Evolutionary conservation across 2,888 invertebrate species (phyloP), one percentile per base, ranked within the genome.

Genomic region (Drosophila nigritarsus): DNA sequence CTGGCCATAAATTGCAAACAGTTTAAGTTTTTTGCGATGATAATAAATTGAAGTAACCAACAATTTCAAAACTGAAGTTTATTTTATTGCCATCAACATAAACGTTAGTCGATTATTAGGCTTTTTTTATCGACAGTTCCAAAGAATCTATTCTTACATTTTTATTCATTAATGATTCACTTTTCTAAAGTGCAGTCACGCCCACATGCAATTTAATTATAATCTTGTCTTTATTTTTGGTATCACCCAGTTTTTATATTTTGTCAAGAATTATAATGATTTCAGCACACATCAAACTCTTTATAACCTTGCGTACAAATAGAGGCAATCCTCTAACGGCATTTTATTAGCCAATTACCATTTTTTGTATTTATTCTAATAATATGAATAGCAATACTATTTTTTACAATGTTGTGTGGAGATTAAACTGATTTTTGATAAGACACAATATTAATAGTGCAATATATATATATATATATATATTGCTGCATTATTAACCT

Each of bases 1-100:
- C 0, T 24, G 36, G 56, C 24, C 42, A 40, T 75, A 76, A 63
- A 68, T 70, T 20, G 45, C 24, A 36, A 49, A 18, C n/a, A n/a
- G n/a, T 36, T 58, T 27, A 63, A 42, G 9, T 40, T 27, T 56
- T 30, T 36, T 42, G 1, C 13, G 9, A 29, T 51, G 51, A 74
- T 68, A 74, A 29, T 42, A 36, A 50, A 13, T 60, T n/a, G 29
- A 29, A 36, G 36, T 13, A 40, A 40, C 40, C 34, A 8, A 29
- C 20, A 30, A 2, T 51, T 24, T 2, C 20, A 13, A 32, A 59
- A 20, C 18, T 7, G 2, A n/a, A 36, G 15, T n/a, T 30, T 34
- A 27, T 38, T 29, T 18, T 9, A 15, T 18, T 56, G 58, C 15
- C 20, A n/a, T 38, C 32, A 34, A n/a, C 6, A 38, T 40, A 29